A percentile compares a stretch with the other conserved stretches of the same genome.
Conservation (phyloP, 2,888 invertebrate genomes). For the Agelastica alni region DNA sequence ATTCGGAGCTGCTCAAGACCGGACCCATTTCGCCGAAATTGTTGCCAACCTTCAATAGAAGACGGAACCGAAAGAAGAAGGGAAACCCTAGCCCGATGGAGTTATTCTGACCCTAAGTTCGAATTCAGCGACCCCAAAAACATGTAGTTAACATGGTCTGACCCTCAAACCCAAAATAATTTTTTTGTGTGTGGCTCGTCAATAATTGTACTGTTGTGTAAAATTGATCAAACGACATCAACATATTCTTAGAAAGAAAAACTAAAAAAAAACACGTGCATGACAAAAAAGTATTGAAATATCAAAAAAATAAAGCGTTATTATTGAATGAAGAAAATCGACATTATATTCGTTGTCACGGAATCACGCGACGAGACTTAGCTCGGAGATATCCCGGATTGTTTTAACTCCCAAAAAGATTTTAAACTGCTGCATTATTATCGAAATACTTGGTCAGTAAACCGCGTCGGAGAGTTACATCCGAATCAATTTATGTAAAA, state of each 20-base stretch:
- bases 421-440: slow-evolving; percentile 15
- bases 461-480: neutral
- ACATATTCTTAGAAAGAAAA: neutral
- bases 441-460: slow-evolving; percentile 16
- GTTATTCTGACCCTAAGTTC: too few relatives aligned
- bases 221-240: neutral
- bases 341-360: slow-evolving; percentile 42
- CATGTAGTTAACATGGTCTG: too few relatives aligned
- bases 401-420: slow-evolving; percentile 38
- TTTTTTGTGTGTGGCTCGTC: too few relatives aligned
- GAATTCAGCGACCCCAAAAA: too few relatives aligned
- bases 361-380: slow-evolving; percentile 43
- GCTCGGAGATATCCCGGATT: slow-evolving; percentile 46
- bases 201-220: too few relatives aligned
- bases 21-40: too few relatives aligned
- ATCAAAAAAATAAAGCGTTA: slow-evolving; percentile 37
- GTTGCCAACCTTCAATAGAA: too few relatives aligned
- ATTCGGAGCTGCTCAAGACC: too few relatives aligned
- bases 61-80: too few relatives aligned
- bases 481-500: too few relatives aligned
- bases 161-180: too few relatives aligned
- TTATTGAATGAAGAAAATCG: slow-evolving; percentile 37
- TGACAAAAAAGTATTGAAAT: slow-evolving; percentile 35
- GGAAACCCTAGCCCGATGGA: too few relatives aligned
- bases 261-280: slow-evolving; percentile 9